phyloP scores from a whole-genome alignment of 53 echinoderm and acorn worm species.

The Paracentrotus lividus region DNA sequence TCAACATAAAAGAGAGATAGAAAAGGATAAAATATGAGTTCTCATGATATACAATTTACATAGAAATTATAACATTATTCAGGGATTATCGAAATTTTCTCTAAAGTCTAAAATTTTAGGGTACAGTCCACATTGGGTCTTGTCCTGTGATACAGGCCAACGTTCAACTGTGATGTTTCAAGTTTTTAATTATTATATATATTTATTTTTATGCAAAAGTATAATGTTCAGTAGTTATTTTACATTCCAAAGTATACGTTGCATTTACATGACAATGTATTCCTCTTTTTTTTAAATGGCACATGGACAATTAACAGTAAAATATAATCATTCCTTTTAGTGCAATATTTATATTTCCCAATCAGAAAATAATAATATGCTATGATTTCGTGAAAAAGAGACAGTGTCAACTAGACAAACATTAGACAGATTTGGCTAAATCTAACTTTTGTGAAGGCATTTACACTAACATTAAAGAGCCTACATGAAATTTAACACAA shows the following conservation, averaged over 20 bases:
- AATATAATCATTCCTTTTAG: not conserved
- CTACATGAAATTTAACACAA: not conserved
- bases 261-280: too few relatives aligned
- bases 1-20: not conserved
- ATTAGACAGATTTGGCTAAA: not conserved
- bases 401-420: not conserved
- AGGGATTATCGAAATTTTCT: too few relatives aligned
- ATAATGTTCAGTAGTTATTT: too few relatives aligned
- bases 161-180: too few relatives aligned
- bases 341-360: not conserved
- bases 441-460: not conserved
- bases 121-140: too few relatives aligned
- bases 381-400: not conserved
- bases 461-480: not conserved
- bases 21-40: not conserved
- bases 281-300: not conserved
- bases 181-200: too few relatives aligned
- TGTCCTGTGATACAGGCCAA: too few relatives aligned
- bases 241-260: too few relatives aligned
- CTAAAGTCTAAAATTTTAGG: too few relatives aligned
- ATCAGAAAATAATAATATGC: not conserved
- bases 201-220: too few relatives aligned
- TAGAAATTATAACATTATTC: not conserved
- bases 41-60: not conserved
- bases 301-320: not conserved